Percentiles rank a stretch among this genome's conserved stretches.
Conservation (phyloP, 2,888 invertebrate species). For the Encarsia formosa region DNA sequence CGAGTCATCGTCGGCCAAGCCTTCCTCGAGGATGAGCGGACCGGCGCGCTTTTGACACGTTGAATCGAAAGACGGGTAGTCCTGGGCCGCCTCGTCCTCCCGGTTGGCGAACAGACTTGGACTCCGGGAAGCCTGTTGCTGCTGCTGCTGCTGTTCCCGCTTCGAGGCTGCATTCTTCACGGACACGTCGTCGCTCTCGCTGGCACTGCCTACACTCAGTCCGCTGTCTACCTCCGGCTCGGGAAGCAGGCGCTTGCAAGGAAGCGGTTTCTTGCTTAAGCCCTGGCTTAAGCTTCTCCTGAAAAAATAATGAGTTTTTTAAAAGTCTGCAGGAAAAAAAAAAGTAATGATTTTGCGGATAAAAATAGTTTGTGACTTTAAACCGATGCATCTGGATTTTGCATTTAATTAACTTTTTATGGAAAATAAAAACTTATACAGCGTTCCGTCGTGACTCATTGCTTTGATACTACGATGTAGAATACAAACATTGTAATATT, state of each 20-base stretch:
- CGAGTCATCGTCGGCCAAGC: conserved; percentile 84
- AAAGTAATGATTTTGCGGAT: too few species aligned
- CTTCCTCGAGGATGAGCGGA: conserved; percentile 72
- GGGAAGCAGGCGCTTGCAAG: conserved; percentile 40
- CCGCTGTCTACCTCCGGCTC: conserved; percentile 45
- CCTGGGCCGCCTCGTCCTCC: conserved; percentile 13
- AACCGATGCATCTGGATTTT: too few species aligned
- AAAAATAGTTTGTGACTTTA: too few species aligned
- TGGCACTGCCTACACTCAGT: conserved; percentile 46
- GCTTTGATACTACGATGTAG: too few species aligned
- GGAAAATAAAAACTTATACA: too few species aligned
- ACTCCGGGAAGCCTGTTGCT: conserved; percentile 19
- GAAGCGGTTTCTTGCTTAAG: conserved; percentile 39
- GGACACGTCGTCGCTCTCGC: conserved; percentile 47
- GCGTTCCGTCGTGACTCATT: too few species aligned
- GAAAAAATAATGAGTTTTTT: too few species aligned
- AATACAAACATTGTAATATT: too few species aligned
- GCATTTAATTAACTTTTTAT: too few species aligned
- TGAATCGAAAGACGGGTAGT: conserved; percentile 13
- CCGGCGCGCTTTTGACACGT: conserved; percentile 62
- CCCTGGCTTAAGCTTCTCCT: conserved; percentile 30
- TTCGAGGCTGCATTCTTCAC: conserved; percentile 38
- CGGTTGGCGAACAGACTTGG: conserved; percentile 7
- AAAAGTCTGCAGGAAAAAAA: too few species aligned
- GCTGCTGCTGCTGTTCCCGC: too few species aligned